Evolutionary conservation across 2,888 invertebrate species (phyloP), one percentile per base, ranked within the genome.

Genomic region (Agrilus cyanescens): DNA sequence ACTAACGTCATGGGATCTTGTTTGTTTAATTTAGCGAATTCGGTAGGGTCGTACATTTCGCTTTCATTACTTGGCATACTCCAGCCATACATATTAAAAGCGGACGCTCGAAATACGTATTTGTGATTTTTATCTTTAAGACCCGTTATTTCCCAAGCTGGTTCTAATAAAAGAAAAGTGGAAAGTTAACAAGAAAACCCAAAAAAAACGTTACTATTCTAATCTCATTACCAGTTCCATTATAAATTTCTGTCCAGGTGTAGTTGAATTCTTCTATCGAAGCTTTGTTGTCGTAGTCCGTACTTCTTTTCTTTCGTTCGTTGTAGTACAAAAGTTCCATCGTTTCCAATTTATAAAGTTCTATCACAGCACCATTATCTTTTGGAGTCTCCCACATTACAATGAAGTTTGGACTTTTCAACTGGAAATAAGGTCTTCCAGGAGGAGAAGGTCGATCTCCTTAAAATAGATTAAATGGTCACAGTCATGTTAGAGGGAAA

Each of bases 401-500:
- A 57, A 86, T 82, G 55, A 85, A 80, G 15, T 85, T 74, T 15
- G 81, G 79, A 15, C 79, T 78, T 15, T 80, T 78, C 10, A 88
- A 72, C 45, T 82, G 79, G n/a, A 87, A 75, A 10, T 73, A 70
- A 0, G 91, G 84, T 4, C 74, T 71, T 0, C 86, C 86, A 0
- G 93, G 91, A 1, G 79, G 69, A 33, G 82, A 80, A 1, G 93
- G 94, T 12, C 80, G 74, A 58, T 86, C 86, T 6, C 84, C 85
- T 80, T 46, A 46, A 49, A 52, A 36, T 37, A 32, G 8, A 37
- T 15, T 34, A 12, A 29, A 8, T 16, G 4, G 32, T 32, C 6
- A 32, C 10, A 13, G 2, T 2, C 8, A 32, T 32, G n/a, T 5
- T 33, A 33, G 3, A 10, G 15, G 15, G 33, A 33, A 33, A 41